phyloP scores from a whole-genome alignment of 2,113 vertebrate genomes.

The Varanus salvator region DNA sequence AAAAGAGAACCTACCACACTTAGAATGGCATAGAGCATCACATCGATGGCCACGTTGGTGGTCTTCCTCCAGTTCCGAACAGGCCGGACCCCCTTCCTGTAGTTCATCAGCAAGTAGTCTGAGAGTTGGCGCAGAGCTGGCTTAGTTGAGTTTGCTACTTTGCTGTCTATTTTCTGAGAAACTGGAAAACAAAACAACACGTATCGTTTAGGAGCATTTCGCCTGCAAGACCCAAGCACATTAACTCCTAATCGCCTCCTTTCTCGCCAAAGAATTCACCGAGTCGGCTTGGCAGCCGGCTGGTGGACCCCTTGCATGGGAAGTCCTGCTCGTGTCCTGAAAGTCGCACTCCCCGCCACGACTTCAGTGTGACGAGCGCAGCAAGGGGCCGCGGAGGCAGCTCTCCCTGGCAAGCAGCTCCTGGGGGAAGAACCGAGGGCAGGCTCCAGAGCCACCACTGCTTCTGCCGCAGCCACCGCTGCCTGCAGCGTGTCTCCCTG shows the following conservation, averaged over 20 bases:
- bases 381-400: not conserved
- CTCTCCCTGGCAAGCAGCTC: not conserved
- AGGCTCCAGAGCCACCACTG: not conserved
- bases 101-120: conserved; percentile 81
- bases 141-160: conserved; percentile 56
- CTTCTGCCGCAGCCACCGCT: rapidly evolving
- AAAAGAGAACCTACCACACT: conserved; percentile 84
- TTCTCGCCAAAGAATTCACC: no score
- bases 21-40: conserved; percentile 96
- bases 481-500: not conserved
- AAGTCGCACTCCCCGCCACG: not conserved
- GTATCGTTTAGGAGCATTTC: not conserved
- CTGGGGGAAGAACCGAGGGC: rapidly evolving
- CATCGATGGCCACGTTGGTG: conserved; percentile 89
- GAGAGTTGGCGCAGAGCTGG: conserved; percentile 85
- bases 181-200: conserved; percentile 40
- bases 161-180: not conserved
- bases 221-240: no score
- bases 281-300: not conserved
- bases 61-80: conserved; percentile 91
- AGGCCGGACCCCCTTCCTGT: conserved; percentile 89
- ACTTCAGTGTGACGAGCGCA: rapidly evolving
- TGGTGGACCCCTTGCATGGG: not conserved
- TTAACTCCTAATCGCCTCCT: not conserved
- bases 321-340: not conserved